phyloP scores from a whole-genome alignment of 2,797 vertebrate genomes.

The Menidia menidia region DNA sequence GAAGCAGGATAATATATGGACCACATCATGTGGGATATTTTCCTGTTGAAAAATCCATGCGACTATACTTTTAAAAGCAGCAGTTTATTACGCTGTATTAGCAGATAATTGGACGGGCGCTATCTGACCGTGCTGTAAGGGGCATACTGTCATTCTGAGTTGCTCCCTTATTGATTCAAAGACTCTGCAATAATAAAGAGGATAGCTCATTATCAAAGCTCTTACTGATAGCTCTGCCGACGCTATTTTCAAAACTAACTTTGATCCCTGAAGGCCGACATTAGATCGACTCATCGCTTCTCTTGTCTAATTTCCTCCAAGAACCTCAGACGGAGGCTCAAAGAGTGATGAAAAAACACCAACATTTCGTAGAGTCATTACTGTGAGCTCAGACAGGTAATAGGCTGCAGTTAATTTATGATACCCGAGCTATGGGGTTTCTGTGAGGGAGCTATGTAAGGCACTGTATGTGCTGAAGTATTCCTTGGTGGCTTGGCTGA shows the following conservation, averaged over 20 bases:
- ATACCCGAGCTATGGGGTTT: conserved; percentile 15
- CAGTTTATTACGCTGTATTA: neutral
- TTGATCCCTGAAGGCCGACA: conserved; percentile 21
- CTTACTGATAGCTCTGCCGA: conserved; percentile 19
- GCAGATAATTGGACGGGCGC: conserved; percentile 8
- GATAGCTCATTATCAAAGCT: conserved; percentile 39
- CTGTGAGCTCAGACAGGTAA: conserved; percentile 17
- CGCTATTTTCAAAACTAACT: conserved; percentile 25
- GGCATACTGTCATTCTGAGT: conserved; percentile 26
- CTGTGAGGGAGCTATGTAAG: conserved; percentile 13
- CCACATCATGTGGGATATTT: neutral
- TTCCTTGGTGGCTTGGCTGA: conserved; percentile 33
- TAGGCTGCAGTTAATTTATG: conserved; percentile 25
- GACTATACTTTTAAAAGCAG: neutral
- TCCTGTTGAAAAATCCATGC: neutral
- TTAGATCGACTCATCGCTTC: conserved; percentile 28
- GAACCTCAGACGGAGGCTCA: neutral
- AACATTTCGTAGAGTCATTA: conserved; percentile 17
- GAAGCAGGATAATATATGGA: neutral
- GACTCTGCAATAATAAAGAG: conserved; percentile 28
- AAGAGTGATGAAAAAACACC: neutral
- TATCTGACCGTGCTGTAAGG: conserved; percentile 14
- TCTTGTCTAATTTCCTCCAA: conserved; percentile 12
- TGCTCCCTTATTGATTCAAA: conserved; percentile 40
- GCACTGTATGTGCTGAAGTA: conserved; percentile 16